phyloP scores from a whole-genome alignment of 2,888 invertebrate species.

The Rhaphigaster nebulosa region DNA sequence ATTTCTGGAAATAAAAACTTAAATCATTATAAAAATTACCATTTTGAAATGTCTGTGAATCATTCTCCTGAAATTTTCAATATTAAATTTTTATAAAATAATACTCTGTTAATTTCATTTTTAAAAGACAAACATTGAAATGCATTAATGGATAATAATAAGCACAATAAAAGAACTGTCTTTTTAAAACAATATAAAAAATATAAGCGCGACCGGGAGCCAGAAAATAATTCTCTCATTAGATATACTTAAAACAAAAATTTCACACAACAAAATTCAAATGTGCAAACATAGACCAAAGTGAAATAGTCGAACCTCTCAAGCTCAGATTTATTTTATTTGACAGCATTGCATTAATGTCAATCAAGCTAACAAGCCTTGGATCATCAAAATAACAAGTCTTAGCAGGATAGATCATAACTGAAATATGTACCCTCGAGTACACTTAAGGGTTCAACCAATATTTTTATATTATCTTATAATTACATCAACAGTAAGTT shows the following conservation, averaged over 20 bases:
- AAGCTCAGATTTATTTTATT: too few relatives aligned
- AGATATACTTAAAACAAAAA: not conserved
- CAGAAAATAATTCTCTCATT: not conserved
- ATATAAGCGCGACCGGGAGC: not conserved
- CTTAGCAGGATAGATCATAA: too few relatives aligned
- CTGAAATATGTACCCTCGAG: too few relatives aligned
- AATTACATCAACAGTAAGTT: too few relatives aligned
- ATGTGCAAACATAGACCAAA: not conserved
- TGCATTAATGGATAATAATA: not conserved
- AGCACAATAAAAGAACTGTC: not conserved
- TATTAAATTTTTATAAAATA: not conserved
- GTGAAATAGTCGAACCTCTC: not conserved
- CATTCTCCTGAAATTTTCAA: not conserved
- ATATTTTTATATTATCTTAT: too few relatives aligned
- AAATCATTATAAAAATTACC: not conserved
- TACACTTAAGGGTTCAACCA: too few relatives aligned
- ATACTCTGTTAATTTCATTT: too few relatives aligned
- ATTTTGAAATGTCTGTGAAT: not conserved
- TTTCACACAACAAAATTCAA: not conserved
- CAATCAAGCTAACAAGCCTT: too few relatives aligned
- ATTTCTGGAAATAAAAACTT: conserved; percentile 15
- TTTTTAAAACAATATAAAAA: not conserved
- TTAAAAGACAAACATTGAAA: not conserved
- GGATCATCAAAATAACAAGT: too few relatives aligned
- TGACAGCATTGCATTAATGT: too few relatives aligned